Percentiles rank a stretch among this genome's conserved stretches.
Conservation (phyloP, 1,140 invertebrate species). For the Euura lappo region DNA sequence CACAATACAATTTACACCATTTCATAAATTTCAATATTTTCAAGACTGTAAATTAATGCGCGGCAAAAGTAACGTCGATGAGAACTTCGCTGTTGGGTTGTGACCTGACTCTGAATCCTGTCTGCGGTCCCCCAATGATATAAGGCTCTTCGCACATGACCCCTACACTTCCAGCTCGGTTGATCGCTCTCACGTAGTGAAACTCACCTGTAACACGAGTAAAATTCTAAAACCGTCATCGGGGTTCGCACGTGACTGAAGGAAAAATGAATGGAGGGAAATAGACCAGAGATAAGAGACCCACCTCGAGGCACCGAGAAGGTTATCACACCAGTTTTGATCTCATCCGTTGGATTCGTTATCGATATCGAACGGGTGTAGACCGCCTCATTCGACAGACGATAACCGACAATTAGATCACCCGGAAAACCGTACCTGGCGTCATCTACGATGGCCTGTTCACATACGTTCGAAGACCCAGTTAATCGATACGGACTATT, state of each 20-base stretch:
- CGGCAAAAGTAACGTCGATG: constrained; percentile 43
- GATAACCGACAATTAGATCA: constrained; percentile 43
- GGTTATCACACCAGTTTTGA: constrained; percentile 33
- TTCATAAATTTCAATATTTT: too few relatives aligned
- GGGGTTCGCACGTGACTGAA: too few relatives aligned
- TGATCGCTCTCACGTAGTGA: constrained; percentile 45
- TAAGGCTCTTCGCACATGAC: constrained; percentile 48
- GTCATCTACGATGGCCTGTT: constrained; percentile 26
- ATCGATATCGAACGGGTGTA: constrained; percentile 44
- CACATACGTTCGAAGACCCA: neutral
- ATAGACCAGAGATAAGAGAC: neutral
- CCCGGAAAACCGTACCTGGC: constrained; percentile 43
- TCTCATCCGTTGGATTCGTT: constrained; percentile 39
- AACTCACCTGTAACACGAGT: constrained; percentile 37
- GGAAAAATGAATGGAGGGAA: too few relatives aligned
- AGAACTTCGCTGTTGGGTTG: constrained; percentile 41
- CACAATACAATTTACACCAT: too few relatives aligned
- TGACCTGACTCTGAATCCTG: constrained; percentile 43
- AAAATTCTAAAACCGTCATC: too few relatives aligned
- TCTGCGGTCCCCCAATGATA: constrained; percentile 41
- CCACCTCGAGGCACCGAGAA: neutral
- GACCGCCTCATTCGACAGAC: constrained; percentile 43
- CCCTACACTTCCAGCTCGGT: constrained; percentile 45
- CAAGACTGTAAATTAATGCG: constrained; percentile 34
- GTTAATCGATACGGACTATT: neutral